A percentile compares a stretch with the other conserved stretches of the same genome.
phyloP scores from a whole-genome alignment of 2,113 vertebrate species.

The Tragelaphus buxtoni region DNA sequence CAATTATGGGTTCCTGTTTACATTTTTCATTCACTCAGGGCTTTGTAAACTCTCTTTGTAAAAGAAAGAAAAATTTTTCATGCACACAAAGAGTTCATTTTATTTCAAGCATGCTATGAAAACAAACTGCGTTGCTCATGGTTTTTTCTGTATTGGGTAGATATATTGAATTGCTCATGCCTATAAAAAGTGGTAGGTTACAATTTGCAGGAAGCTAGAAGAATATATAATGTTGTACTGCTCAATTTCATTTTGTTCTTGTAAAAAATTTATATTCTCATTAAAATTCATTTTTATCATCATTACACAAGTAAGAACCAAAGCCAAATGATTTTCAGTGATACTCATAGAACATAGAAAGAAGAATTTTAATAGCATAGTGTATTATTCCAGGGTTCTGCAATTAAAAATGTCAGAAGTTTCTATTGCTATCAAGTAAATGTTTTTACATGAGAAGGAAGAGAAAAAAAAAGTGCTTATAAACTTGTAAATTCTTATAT shows the following conservation, averaged over 20 bases:
- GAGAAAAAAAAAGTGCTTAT: not conserved
- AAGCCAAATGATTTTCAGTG: not conserved
- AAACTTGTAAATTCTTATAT: not conserved
- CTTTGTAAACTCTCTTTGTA: not conserved
- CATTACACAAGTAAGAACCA: not conserved
- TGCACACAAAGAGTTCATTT: not conserved
- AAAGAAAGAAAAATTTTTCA: not conserved
- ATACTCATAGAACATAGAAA: not conserved
- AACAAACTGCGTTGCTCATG: not conserved
- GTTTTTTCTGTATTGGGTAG: not conserved
- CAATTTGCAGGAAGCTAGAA: not conserved
- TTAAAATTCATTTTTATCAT: not conserved
- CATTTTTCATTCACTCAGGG: not conserved
- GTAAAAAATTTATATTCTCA: constrained; percentile 15
- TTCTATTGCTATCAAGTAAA: not conserved
- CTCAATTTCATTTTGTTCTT: constrained; percentile 8
- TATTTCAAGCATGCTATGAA: not conserved
- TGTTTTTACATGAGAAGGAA: not conserved
- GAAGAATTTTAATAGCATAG: not conserved
- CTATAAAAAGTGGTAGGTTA: not conserved
- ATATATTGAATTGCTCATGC: not conserved
- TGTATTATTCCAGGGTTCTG: not conserved
- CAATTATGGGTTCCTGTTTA: not conserved
- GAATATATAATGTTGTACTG: not conserved
- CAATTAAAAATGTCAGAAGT: not conserved